phyloP scores from a whole-genome alignment of 2,797 vertebrate genomes.

The Semaprochilodus insignis region DNA sequence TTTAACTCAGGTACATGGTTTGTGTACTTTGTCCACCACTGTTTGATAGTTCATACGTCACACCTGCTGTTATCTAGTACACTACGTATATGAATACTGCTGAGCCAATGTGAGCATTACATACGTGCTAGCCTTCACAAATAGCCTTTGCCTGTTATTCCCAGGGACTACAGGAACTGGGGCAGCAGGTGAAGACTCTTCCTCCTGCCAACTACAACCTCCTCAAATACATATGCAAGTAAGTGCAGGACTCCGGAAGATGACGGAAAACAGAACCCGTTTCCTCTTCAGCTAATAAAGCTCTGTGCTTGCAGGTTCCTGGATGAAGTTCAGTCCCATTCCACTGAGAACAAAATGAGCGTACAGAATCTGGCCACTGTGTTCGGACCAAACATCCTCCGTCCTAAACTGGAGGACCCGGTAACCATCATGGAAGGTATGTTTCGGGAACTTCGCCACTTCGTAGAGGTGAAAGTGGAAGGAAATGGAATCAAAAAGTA shows the following conservation, averaged over 20 bases:
- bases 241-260: slow-evolving; percentile 64
- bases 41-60: no score
- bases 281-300: background rate
- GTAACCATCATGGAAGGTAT: slow-evolving; percentile 95
- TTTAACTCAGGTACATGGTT: no score
- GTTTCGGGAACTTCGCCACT: no score
- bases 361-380: slow-evolving; percentile 96
- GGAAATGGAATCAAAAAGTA: no score
- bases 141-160: background rate
- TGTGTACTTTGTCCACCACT: no score
- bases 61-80: no score
- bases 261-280: background rate
- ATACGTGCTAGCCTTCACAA: no score
- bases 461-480: no score
- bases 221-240: slow-evolving; percentile 98
- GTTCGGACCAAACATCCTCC: slow-evolving; percentile 95
- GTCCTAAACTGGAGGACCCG: slow-evolving; percentile 93
- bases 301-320: slow-evolving; percentile 83
- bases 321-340: slow-evolving; percentile 95
- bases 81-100: no score
- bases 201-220: slow-evolving; percentile 95
- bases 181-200: slow-evolving; percentile 88
- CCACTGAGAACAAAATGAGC: slow-evolving; percentile 93
- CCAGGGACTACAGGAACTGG: slow-evolving; percentile 92
- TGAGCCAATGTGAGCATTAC: no score